phyloP scores from a whole-genome alignment of 1,140 invertebrate genomes.

The Hylyphantes graminicola region DNA sequence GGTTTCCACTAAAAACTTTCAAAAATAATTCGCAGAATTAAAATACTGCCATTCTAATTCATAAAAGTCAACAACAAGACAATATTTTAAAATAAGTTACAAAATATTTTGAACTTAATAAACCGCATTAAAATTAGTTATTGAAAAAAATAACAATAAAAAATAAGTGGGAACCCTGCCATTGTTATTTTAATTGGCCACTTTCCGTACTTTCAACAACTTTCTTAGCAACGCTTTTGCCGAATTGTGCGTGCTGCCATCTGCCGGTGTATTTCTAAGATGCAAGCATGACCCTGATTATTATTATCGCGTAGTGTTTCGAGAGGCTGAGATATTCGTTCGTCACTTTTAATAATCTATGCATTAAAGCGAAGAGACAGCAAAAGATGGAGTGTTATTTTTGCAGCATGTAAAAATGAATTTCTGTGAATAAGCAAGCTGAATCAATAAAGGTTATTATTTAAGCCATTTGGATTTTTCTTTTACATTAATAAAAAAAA shows the following conservation, averaged over 20 bases:
- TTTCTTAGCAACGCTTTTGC: no score
- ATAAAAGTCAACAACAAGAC: no score
- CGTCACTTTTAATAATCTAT: slow-evolving; percentile 48
- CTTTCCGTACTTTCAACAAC: no score
- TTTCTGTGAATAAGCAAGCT: slow-evolving; percentile 60
- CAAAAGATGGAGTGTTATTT: slow-evolving; percentile 55
- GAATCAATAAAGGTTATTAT: slow-evolving; percentile 58
- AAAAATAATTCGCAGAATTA: no score
- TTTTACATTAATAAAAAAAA: background rate
- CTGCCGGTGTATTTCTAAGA: slow-evolving; percentile 13
- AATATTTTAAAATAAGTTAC: no score
- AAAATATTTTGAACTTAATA: no score
- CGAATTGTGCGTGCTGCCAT: slow-evolving; percentile 2
- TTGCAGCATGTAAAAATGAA: slow-evolving; percentile 49
- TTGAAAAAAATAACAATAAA: no score
- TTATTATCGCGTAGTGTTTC: slow-evolving; percentile 23
- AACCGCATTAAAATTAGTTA: no score
- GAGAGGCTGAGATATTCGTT: slow-evolving; percentile 32
- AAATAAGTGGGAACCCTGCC: no score
- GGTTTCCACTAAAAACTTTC: background rate
- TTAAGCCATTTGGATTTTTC: slow-evolving; percentile 38
- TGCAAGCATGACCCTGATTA: background rate
- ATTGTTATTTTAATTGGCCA: no score
- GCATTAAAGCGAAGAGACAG: slow-evolving; percentile 41
- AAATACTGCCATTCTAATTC: no score